Conservation (phyloP, 2,888 invertebrate genomes). For the Flabesymbios commensalis region DNA sequence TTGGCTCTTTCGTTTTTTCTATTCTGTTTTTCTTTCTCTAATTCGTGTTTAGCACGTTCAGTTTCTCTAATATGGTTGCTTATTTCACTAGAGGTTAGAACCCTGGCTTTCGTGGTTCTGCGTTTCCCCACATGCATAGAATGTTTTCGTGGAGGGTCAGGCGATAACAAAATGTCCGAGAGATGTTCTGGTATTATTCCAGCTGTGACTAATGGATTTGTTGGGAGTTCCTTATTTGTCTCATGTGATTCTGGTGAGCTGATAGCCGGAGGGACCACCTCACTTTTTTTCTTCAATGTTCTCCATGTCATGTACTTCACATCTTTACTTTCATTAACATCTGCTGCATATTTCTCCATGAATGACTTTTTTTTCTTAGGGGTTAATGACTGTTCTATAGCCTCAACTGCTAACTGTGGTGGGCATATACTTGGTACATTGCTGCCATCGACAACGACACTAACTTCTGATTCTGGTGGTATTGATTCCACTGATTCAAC, state of each 20-base stretch:
- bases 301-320: background rate
- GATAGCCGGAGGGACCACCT: no score
- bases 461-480: no score
- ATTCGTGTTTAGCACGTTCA: background rate
- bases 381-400: conserved; percentile 4
- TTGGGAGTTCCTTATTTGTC: no score
- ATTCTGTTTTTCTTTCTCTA: background rate
- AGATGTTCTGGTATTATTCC: background rate
- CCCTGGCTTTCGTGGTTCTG: background rate
- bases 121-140: background rate
- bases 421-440: background rate
- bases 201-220: background rate
- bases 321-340: background rate
- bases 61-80: background rate
- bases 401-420: conserved; percentile 4
- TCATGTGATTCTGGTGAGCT: no score
- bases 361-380: background rate
- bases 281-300: background rate
- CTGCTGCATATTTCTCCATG: background rate
- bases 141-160: background rate
- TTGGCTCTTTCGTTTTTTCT: background rate
- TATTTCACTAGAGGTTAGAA: conserved; percentile 1
- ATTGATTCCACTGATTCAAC: no score
- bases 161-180: background rate
- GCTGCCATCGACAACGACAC: background rate